Evolutionary conservation across 2,113 vertebrate genomes (phyloP), one percentile per base, ranked within the genome.

Genomic region (Oryzias celebensis): DNA sequence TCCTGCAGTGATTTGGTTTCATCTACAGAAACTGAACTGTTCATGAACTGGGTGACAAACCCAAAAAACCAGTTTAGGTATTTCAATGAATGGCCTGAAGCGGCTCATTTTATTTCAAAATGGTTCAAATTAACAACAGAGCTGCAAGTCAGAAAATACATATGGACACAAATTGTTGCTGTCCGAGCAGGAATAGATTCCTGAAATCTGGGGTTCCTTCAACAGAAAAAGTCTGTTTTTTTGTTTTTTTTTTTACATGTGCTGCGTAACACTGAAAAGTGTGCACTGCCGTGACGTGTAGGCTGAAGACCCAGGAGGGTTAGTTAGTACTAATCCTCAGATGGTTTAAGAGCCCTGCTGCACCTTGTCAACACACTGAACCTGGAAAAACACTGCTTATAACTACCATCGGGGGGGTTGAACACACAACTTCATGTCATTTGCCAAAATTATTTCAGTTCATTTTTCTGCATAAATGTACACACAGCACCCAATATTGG

Each of bases 321-420:
- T 63, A 78, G 82, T 86, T 86, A 84, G 58, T 15, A 68, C 15
- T 44, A 2, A 76, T 59, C 45, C 71, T 52, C 64, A 48, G 23
- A 16, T 57, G 45, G 14, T 75, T 79, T 53, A 54, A 10, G 44
- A 46, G 26, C 52, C 6, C 16, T 15, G 17, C 46, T 43, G 70
- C 57, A 43, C 60, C 75, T n/a, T 48, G 58, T 75, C 65, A 16
- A 42, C 41, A 26, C 68, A 26, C 23, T 17, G 63, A n/a, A n/a
- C n/a, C n/a, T n/a, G n/a, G n/a, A n/a, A n/a, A n/a, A n/a, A n/a
- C n/a, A n/a, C n/a, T n/a, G n/a, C n/a, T n/a, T n/a, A n/a, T n/a
- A n/a, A n/a, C n/a, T n/a, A n/a, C n/a, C n/a, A n/a, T n/a, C n/a
- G n/a, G n/a, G n/a, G n/a, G n/a, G n/a, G n/a, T n/a, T n/a, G n/a